phyloP scores from a whole-genome alignment of 2,888 invertebrate species.

The Acleris holmiana region DNA sequence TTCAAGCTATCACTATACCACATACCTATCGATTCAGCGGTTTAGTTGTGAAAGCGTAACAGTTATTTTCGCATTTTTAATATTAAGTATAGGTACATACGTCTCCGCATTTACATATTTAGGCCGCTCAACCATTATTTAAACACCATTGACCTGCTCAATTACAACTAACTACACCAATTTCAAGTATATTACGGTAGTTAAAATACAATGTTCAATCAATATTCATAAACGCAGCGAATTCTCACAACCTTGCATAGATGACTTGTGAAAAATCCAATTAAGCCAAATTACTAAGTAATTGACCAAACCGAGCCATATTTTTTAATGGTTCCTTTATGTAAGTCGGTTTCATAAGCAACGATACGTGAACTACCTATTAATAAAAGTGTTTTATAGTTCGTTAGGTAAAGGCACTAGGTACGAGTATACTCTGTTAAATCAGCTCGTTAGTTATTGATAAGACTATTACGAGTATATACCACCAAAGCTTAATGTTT shows the following conservation, averaged over 20 bases:
- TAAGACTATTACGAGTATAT: too few species aligned
- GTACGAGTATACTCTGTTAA: neutral
- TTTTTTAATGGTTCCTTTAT: conserved; percentile 21
- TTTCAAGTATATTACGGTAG: conserved; percentile 1
- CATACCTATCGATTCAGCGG: too few species aligned
- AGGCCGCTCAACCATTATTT: too few species aligned
- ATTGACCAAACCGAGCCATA: conserved; percentile 6
- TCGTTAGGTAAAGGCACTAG: neutral
- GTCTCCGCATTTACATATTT: too few species aligned
- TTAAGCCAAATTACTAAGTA: conserved; percentile 12
- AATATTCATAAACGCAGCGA: conserved; percentile 22
- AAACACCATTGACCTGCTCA: conserved; percentile 1
- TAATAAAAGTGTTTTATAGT: conserved; percentile 8
- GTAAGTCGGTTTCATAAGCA: conserved; percentile 3
- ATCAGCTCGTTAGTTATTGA: too few species aligned
- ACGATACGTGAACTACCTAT: conserved; percentile 4
- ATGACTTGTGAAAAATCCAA: conserved; percentile 32
- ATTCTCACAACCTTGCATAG: conserved; percentile 1
- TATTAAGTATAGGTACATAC: too few species aligned
- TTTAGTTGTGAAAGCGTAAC: too few species aligned
- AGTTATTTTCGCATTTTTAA: too few species aligned
- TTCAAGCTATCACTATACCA: too few species aligned
- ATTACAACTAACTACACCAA: conserved; percentile 7
- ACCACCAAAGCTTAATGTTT: too few species aligned
- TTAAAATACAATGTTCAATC: conserved; percentile 7